Evolutionary conservation across 2,888 invertebrate species (phyloP), one percentile per base, ranked within the genome.

Genomic region (Operophtera brumata): DNA sequence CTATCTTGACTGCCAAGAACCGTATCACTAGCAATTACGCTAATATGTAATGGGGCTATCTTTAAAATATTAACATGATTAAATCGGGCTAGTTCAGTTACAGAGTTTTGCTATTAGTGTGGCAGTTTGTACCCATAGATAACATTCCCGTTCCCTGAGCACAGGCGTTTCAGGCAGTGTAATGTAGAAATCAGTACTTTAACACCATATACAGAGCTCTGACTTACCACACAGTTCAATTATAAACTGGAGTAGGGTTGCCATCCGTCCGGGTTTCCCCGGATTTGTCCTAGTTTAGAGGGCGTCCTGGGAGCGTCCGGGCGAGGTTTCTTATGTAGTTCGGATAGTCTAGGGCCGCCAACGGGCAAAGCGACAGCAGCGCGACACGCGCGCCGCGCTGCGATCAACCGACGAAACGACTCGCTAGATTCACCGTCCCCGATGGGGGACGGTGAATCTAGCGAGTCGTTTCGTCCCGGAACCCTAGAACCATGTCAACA

Each of bases 101-200:
- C 82, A 82, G 52, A 78, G 80, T 82, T 82, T 73, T 65, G 76
- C 82, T 78, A 84, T 80, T 82, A 83, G 83, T 75, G 78, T 72
- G 75, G 73, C 76, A 75, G 77, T 82, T 80, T 79, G 79, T 81
- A 80, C 77, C 72, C 62, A 72, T 59, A 76, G 82, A 84, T 83
- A 83, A 78, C 75, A 78, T 79, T 81, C 78, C 80, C 75, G 79
- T 70, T 73, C n/a, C n/a, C 54, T 48, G 59, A 57, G 57, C 37
- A 47, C 47, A 36, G 35, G 42, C 37, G 53, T 54, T 41, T 8
- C 8, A 25, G 14, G 14, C 52, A 32, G 12, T 41, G 48, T 52
- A 52, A 50, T 39, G 26, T 28, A 25, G 2, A 20, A 47, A 25
- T 14, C 42, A 46, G 49, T 25, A 13, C 75, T 75, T 63, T 61